Percentiles rank a stretch among this genome's conserved stretches.
Conservation (phyloP, 2,797 vertebrate genomes). For the Periparus ater region DNA sequence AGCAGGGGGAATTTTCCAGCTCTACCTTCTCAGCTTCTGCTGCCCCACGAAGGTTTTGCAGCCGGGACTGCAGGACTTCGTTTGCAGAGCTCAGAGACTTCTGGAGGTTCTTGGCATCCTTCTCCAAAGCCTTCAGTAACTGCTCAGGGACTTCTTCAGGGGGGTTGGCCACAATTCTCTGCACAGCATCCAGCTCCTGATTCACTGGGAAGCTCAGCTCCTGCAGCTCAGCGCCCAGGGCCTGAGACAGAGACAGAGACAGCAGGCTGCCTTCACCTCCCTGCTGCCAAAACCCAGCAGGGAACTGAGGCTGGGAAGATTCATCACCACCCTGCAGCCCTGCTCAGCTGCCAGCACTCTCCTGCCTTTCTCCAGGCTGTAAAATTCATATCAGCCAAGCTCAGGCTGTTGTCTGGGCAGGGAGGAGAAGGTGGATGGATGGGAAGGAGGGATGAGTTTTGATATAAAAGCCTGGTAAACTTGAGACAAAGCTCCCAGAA, state of each 20-base stretch:
- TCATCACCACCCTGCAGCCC: neutral
- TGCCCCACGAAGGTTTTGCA: slow-evolving; percentile 78
- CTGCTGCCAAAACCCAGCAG: neutral
- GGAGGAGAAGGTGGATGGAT: neutral
- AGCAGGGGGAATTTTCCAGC: neutral
- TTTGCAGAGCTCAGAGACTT: slow-evolving; percentile 84
- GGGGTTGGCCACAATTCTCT: slow-evolving; percentile 77
- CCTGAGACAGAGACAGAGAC: slow-evolving; percentile 67
- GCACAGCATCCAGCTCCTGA: slow-evolving; percentile 81
- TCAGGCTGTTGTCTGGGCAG: neutral
- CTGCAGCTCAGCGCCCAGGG: slow-evolving; percentile 83
- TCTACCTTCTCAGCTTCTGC: slow-evolving; percentile 83
- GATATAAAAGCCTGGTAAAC: neutral
- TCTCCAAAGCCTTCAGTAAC: slow-evolving; percentile 89
- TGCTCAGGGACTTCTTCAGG: slow-evolving; percentile 88
- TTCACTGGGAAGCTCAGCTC: slow-evolving; percentile 83
- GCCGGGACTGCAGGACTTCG: slow-evolving; percentile 75
- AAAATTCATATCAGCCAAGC: neutral
- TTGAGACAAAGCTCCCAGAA: neutral
- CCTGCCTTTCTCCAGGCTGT: neutral
- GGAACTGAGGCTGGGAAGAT: neutral
- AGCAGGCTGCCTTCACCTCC: neutral
- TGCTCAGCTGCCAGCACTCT: neutral
- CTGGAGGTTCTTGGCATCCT: slow-evolving; percentile 88
- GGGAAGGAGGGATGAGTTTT: neutral